Percentiles rank a stretch among this genome's conserved stretches.
These are phyloP conservation scores for Oryzias curvinotus DNA, from an alignment of 2,113 vertebrate genomes.

Conservation along the genomic window DNA sequence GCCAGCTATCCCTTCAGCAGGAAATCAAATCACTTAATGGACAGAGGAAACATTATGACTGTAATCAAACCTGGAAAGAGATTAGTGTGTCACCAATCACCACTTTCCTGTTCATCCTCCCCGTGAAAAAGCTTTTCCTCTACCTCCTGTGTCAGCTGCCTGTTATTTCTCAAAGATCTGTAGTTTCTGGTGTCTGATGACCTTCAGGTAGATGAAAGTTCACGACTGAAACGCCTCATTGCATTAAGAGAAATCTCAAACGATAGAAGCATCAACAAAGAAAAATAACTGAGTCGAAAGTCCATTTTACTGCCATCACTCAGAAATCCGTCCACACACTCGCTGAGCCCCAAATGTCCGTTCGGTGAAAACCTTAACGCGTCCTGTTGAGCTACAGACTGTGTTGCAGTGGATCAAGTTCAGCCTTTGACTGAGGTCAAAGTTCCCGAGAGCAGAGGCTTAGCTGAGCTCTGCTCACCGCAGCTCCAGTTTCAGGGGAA, in stretches of 20 bases:
- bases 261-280: neutral
- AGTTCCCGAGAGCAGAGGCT: slow-evolving; percentile 42
- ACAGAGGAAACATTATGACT: slow-evolving; percentile 65
- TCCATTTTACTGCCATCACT: neutral
- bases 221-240: slow-evolving; percentile 14
- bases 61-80: slow-evolving; percentile 68
- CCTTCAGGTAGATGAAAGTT: slow-evolving; percentile 26
- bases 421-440: slow-evolving; percentile 53
- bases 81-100: slow-evolving; percentile 67
- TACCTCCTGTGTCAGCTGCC: slow-evolving; percentile 48
- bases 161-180: slow-evolving; percentile 42
- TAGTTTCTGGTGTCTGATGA: slow-evolving; percentile 10
- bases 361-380: slow-evolving; percentile 30
- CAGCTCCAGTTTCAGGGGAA: slow-evolving; percentile 62
- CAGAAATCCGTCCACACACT: slow-evolving; percentile 1
- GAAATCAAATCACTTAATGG: slow-evolving; percentile 81
- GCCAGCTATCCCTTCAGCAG: slow-evolving; percentile 46
- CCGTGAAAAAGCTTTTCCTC: slow-evolving; percentile 48
- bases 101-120: slow-evolving; percentile 47
- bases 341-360: neutral
- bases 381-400: slow-evolving; percentile 42
- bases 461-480: slow-evolving; percentile 41
- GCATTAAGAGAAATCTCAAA: neutral
- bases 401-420: slow-evolving; percentile 63
- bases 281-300: neutral